A percentile compares a stretch with the other conserved stretches of the same genome.
phyloP scores from a whole-genome alignment of 2,797 vertebrate genomes.

The Microhierax caerulescens region DNA sequence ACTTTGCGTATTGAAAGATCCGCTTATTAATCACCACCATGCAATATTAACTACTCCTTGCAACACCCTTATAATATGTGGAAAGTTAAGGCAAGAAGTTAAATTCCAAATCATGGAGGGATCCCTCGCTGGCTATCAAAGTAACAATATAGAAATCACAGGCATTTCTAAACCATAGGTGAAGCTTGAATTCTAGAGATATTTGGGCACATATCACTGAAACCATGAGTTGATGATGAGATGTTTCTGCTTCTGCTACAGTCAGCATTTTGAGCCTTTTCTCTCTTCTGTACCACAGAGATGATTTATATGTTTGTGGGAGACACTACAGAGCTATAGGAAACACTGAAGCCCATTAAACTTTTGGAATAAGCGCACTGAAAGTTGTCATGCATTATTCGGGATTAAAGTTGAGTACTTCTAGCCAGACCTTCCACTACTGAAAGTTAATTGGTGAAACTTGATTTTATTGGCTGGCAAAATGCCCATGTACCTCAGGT shows the following conservation, averaged over 20 bases:
- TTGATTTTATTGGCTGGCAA: constrained; percentile 19
- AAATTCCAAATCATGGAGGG: neutral
- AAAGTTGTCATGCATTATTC: neutral
- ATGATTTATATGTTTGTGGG: neutral
- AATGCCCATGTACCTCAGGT: neutral
- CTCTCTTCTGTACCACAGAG: neutral
- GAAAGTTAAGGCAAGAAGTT: neutral
- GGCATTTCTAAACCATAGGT: neutral
- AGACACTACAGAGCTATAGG: neutral
- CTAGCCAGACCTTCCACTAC: neutral
- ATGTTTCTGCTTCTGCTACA: neutral
- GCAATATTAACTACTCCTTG: neutral
- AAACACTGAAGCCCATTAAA: constrained; percentile 1
- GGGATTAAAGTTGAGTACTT: constrained; percentile 15
- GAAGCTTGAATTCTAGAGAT: neutral
- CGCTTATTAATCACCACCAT: neutral
- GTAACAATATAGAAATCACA: neutral
- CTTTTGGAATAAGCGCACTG: neutral
- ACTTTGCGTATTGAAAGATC: neutral
- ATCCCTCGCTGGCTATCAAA: neutral
- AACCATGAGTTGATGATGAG: neutral
- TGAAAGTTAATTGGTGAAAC: constrained; percentile 20
- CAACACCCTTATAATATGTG: neutral
- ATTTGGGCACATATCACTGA: neutral
- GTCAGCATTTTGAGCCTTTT: neutral